Evolutionary conservation across 2,113 vertebrate genomes (phyloP).

Genomic region (Indicator indicator): DNA sequence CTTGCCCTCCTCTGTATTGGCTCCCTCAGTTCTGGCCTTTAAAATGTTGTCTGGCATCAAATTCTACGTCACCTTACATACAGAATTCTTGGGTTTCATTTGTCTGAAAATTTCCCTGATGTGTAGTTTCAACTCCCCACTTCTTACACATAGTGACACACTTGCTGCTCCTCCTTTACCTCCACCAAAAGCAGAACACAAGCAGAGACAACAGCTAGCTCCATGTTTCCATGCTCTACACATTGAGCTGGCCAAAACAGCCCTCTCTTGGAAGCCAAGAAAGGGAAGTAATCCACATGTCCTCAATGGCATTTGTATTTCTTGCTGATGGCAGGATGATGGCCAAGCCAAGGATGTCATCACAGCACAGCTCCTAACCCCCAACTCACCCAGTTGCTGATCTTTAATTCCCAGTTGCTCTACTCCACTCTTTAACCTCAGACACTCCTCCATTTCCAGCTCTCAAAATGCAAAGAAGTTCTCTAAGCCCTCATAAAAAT

Average conservation of each 20-base stretch:
- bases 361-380: not conserved
- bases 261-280: not conserved
- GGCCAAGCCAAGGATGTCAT: not conserved
- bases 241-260: rapidly evolving
- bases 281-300: rapidly evolving
- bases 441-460: not conserved
- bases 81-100: not conserved
- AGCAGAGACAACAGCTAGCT: not conserved
- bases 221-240: not conserved
- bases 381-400: not conserved
- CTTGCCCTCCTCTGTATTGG: too few species aligned
- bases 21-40: not conserved
- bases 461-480: not conserved
- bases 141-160: not conserved
- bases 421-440: not conserved
- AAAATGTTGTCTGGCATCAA: not conserved
- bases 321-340: not conserved
- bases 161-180: not conserved
- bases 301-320: not conserved
- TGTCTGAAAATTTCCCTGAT: not conserved
- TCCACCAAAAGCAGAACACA: not conserved
- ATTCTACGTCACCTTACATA: not conserved
- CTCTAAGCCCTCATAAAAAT: not conserved
- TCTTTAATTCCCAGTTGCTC: not conserved
- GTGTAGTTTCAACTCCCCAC: not conserved